Conservation (phyloP, 2,888 invertebrate genomes). For the Tenthredo livida region DNA sequence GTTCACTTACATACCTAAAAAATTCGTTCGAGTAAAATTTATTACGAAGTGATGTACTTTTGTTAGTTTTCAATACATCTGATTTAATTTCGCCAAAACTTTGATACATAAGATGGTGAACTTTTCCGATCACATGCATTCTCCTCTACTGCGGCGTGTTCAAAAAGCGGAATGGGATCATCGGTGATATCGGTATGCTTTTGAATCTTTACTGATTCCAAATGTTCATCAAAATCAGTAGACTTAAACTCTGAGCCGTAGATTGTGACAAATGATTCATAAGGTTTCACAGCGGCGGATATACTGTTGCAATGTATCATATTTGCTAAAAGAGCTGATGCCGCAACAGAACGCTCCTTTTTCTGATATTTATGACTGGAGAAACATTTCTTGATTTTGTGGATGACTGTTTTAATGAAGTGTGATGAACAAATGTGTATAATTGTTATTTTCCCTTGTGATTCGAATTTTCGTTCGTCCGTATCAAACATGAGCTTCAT, state of each 20-base stretch:
- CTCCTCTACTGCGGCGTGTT: background rate
- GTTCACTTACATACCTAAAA: background rate
- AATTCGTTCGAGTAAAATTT: background rate
- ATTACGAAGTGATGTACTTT: background rate
- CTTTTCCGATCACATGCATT: constrained; percentile 2
- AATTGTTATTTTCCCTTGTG: background rate
- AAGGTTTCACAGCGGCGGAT: background rate
- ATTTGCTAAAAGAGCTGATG: constrained; percentile 4
- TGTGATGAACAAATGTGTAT: constrained; percentile 17
- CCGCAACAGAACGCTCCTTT: background rate
- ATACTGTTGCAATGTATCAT: background rate
- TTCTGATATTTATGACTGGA: background rate
- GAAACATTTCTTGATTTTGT: constrained; percentile 21
- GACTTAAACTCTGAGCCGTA: background rate
- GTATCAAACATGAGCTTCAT: background rate
- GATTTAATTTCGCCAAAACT: background rate
- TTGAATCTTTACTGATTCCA: background rate
- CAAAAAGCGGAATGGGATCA: background rate
- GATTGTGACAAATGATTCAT: background rate
- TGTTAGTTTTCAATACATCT: background rate
- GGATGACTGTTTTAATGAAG: constrained; percentile 8
- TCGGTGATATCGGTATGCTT: background rate
- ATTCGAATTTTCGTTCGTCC: background rate
- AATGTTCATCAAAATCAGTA: background rate
- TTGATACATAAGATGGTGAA: constrained; percentile 7